Evolutionary conservation across 2,797 vertebrate genomes (phyloP).

Genomic region (Vespertilio murinus): DNA sequence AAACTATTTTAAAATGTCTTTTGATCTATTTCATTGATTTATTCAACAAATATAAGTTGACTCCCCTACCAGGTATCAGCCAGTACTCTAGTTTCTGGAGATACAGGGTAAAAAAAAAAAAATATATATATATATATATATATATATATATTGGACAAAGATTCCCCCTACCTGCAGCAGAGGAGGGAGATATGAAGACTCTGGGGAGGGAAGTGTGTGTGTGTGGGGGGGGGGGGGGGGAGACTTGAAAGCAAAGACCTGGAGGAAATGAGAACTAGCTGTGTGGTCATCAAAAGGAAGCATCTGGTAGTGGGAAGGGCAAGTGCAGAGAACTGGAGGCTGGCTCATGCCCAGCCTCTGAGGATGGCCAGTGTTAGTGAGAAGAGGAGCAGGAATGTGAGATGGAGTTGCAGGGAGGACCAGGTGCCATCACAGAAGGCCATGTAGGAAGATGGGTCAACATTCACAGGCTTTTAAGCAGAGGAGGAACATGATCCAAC

Average conservation of each 20-base stretch:
- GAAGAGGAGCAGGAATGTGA: accelerated
- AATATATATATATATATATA: too few relatives aligned
- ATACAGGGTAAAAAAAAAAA: background rate
- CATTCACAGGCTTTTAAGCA: background rate
- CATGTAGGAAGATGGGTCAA: background rate
- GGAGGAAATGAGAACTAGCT: background rate
- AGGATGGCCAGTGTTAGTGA: background rate
- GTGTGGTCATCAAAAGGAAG: background rate
- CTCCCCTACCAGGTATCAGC: background rate
- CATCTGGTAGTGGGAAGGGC: background rate
- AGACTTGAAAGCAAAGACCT: background rate
- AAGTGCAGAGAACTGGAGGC: background rate
- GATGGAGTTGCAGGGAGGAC: background rate
- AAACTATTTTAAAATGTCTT: background rate
- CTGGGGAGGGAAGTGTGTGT: accelerated
- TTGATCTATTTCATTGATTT: background rate
- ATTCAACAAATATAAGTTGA: background rate
- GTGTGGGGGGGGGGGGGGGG: accelerated
- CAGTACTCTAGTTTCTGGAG: background rate
- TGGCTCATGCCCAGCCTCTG: background rate
- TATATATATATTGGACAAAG: background rate
- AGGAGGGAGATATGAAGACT: background rate
- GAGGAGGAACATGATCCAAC: background rate
- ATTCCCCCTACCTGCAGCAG: too few relatives aligned
- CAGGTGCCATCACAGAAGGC: background rate